phyloP scores from a whole-genome alignment of 2,797 vertebrate species.

The Peromyscus aztecus region DNA sequence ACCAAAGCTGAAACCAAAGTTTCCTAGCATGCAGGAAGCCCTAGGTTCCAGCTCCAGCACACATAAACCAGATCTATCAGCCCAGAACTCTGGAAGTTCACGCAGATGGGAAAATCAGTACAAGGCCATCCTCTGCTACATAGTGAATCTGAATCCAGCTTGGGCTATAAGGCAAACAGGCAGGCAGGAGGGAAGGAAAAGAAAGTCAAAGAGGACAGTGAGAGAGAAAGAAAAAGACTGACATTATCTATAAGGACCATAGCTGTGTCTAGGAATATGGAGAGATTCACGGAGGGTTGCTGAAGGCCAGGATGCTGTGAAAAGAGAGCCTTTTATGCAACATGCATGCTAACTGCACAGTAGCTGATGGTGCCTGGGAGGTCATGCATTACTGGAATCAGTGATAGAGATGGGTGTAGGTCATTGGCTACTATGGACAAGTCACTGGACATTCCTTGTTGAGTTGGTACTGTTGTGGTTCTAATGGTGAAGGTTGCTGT shows the following conservation, averaged over 20 bases:
- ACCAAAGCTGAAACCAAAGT: neutral
- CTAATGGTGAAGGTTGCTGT: neutral
- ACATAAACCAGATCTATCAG: neutral
- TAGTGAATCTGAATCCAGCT: neutral
- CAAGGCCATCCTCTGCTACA: neutral
- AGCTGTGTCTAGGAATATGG: neutral
- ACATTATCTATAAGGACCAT: neutral
- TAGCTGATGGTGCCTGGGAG: rapidly evolving
- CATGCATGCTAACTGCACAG: no score
- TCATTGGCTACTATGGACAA: neutral
- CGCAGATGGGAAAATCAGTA: neutral
- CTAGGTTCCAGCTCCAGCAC: neutral
- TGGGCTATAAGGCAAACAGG: neutral
- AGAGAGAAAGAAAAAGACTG: neutral
- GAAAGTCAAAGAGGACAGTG: neutral
- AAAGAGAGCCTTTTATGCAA: neutral
- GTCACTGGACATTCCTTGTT: neutral
- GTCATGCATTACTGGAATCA: neutral
- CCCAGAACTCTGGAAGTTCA: neutral
- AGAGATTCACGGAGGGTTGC: neutral
- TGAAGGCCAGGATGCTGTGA: slow-evolving; percentile 5
- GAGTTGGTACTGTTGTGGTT: neutral
- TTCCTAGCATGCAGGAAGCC: neutral
- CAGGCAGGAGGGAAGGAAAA: neutral
- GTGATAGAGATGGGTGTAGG: rapidly evolving